These are phyloP conservation scores for Paelopatides confundens DNA, from an alignment of 53 echinoderm and acorn worm species.

Conservation along the genomic window DNA sequence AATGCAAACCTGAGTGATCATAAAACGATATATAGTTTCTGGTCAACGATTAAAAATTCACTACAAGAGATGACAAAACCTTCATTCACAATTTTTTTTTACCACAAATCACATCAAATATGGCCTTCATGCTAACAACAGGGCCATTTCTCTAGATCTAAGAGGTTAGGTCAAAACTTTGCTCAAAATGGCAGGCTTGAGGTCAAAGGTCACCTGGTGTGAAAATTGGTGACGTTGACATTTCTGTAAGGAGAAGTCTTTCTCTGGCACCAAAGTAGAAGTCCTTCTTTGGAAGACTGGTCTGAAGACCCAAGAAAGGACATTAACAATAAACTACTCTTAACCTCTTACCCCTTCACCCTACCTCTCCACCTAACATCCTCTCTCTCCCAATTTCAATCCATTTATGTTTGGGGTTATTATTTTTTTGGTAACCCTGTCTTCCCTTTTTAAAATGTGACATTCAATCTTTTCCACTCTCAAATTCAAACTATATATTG, in stretches of 20 bases:
- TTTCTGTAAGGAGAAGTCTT: slow-evolving; percentile 95
- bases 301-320: slow-evolving; percentile 72
- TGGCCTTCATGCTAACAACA: slow-evolving; percentile 2
- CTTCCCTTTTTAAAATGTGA: no score
- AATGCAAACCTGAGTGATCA: no score
- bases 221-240: slow-evolving; percentile 82
- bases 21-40: not conserved
- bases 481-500: no score
- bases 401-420: no score
- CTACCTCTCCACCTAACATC: not conserved
- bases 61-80: not conserved
- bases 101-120: slow-evolving; percentile 4
- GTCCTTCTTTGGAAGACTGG: slow-evolving; percentile 97
- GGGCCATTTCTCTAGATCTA: not conserved
- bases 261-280: slow-evolving; percentile 98
- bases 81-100: not conserved
- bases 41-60: not conserved
- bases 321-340: not conserved
- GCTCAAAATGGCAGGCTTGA: slow-evolving; percentile 36
- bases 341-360: not conserved
- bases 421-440: no score
- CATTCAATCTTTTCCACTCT: no score
- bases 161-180: slow-evolving; percentile 9
- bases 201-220: slow-evolving; percentile 74
- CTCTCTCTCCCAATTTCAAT: not conserved